Evolutionary conservation across 2,797 vertebrate species (phyloP).

Genomic region (Apogon hyalosoma): DNA sequence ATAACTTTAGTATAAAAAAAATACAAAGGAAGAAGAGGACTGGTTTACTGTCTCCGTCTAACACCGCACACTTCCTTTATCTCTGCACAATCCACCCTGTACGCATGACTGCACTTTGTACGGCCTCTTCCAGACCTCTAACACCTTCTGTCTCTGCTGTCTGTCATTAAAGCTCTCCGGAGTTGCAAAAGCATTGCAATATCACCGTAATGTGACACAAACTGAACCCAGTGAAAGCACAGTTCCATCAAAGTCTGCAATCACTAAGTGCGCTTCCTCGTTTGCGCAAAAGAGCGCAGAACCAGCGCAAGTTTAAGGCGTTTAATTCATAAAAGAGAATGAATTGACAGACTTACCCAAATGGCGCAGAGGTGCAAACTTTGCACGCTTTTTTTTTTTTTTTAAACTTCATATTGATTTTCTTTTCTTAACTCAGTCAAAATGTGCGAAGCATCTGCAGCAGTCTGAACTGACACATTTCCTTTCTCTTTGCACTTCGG

Average conservation of each 20-base stretch:
- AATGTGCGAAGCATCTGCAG: slow-evolving; percentile 38
- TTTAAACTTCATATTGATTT: background rate
- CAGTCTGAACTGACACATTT: slow-evolving; percentile 27
- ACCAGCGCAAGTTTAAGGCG: slow-evolving; percentile 24
- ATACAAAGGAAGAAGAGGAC: slow-evolving; percentile 87
- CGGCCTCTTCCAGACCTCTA: slow-evolving; percentile 27
- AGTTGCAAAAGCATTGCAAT: slow-evolving; percentile 1
- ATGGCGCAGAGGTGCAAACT: slow-evolving; percentile 38
- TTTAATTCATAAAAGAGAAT: slow-evolving; percentile 38
- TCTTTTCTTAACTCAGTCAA: slow-evolving; percentile 24
- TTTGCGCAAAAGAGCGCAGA: slow-evolving; percentile 29
- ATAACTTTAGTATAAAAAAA: slow-evolving; percentile 42
- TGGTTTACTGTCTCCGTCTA: slow-evolving; percentile 69
- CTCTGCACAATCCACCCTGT: slow-evolving; percentile 68
- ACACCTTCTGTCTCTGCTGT: background rate
- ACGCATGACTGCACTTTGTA: slow-evolving; percentile 55
- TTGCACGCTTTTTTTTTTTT: slow-evolving; percentile 31
- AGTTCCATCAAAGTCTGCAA: slow-evolving; percentile 10
- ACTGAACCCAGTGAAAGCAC: background rate
- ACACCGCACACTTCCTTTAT: slow-evolving; percentile 81
- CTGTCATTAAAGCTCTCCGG: background rate
- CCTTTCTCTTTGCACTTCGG: slow-evolving; percentile 44
- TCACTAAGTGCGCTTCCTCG: slow-evolving; percentile 46
- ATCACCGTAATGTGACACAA: slow-evolving; percentile 2
- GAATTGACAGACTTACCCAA: slow-evolving; percentile 62